Evolutionary conservation across 2,113 vertebrate species (phyloP).

Genomic region (Anguilla rostrata): DNA sequence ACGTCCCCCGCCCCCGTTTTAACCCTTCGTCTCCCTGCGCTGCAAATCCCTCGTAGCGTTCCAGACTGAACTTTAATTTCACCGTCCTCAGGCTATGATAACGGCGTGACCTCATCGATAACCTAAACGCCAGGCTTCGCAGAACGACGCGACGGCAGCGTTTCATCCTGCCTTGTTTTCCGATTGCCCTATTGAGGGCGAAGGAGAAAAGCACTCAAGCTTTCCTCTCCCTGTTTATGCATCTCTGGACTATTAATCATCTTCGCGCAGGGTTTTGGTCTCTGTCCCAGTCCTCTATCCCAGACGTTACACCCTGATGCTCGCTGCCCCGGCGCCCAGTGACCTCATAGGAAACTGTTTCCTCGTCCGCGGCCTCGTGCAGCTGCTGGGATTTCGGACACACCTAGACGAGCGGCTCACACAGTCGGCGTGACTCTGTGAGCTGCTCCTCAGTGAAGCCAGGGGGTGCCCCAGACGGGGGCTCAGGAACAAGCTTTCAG

Average conservation of each 20-base stretch:
- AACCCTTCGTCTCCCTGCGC: too few species aligned
- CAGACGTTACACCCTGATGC: slow-evolving; percentile 51
- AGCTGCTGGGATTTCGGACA: slow-evolving; percentile 45
- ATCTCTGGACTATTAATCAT: background rate
- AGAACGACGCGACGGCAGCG: background rate
- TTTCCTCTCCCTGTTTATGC: background rate
- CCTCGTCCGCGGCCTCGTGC: slow-evolving; percentile 43
- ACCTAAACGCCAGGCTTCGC: background rate
- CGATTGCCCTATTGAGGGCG: background rate
- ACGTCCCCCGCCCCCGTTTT: too few species aligned
- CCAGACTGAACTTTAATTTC: background rate
- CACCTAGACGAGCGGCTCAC: background rate
- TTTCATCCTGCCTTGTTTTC: background rate
- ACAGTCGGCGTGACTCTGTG: background rate
- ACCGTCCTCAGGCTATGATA: background rate
- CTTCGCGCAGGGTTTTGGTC: background rate
- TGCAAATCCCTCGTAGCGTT: background rate
- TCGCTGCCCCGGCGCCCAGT: slow-evolving; percentile 43
- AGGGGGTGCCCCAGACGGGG: background rate
- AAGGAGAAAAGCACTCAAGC: background rate
- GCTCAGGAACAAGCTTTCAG: background rate
- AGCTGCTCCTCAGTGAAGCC: background rate
- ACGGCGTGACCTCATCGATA: background rate
- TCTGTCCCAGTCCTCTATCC: background rate
- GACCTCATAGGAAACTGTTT: slow-evolving; percentile 54